Percentiles rank a stretch among this genome's conserved stretches.
Evolutionary conservation across 2,113 vertebrate species (phyloP).

Genomic region (Ifrita kowaldi): DNA sequence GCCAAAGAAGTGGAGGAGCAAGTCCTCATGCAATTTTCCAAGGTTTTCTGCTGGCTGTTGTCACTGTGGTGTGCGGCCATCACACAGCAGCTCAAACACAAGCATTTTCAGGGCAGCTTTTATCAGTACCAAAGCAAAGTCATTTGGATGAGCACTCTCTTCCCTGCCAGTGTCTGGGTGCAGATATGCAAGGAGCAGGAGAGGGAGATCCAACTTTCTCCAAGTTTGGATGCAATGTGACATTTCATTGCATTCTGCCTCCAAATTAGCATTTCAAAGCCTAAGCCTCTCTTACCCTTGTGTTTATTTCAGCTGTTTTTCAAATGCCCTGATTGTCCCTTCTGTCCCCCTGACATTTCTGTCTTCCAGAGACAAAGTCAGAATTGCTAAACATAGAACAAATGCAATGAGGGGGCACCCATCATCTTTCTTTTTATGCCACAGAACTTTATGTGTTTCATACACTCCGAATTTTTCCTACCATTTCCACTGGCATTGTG

Average conservation of each 20-base stretch:
- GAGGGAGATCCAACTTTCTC: neutral
- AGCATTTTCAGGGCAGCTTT: neutral
- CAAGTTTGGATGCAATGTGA: neutral
- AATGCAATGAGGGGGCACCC: neutral
- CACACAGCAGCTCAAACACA: neutral
- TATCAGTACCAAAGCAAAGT: neutral
- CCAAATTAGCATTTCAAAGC: neutral
- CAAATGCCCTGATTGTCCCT: neutral
- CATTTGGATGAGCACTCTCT: neutral
- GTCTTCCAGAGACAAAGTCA: neutral
- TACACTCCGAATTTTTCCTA: neutral
- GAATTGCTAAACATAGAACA: neutral
- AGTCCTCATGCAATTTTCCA: too few relatives aligned
- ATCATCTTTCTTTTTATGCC: neutral
- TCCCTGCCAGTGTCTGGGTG: neutral
- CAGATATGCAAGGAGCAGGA: neutral
- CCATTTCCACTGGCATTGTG: rapidly evolving
- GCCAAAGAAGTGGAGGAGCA: neutral
- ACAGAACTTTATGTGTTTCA: neutral
- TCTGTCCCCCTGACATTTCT: neutral
- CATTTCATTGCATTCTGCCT: neutral
- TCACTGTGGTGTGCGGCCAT: neutral
- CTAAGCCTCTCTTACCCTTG: neutral
- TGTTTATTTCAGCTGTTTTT: neutral
- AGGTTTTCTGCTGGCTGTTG: neutral